These are phyloP conservation scores for Heterotis niloticus DNA, from an alignment of 2,113 vertebrate species.

Conservation along the genomic window DNA sequence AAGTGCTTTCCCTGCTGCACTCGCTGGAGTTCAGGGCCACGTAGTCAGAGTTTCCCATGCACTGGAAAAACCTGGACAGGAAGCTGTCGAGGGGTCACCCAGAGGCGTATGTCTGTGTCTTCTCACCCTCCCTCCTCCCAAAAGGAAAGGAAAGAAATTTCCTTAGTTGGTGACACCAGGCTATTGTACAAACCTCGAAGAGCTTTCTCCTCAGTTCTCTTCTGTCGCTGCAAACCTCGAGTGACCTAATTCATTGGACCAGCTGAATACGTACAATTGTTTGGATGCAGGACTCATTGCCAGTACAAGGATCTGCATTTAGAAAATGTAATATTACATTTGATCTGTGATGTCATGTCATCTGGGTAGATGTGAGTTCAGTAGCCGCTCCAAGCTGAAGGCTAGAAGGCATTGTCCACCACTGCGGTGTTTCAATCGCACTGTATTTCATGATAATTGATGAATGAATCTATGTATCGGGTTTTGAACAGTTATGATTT, in stretches of 20 bases:
- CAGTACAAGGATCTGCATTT: too few species aligned
- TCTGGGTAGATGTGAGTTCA: too few species aligned
- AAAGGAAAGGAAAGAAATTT: neutral
- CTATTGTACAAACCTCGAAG: neutral
- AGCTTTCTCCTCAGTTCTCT: neutral
- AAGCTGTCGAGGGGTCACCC: neutral
- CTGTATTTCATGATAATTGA: too few species aligned
- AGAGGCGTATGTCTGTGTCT: neutral
- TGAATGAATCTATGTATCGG: too few species aligned
- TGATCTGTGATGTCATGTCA: too few species aligned
- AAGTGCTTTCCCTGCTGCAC: neutral
- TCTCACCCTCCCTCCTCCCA: neutral
- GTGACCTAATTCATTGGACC: neutral
- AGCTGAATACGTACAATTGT: too few species aligned
- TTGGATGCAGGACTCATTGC: neutral
- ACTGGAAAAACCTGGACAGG: slow-evolving; percentile 14
- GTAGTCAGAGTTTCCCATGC: neutral
- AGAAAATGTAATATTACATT: too few species aligned
- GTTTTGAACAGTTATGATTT: too few species aligned
- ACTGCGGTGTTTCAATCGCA: too few species aligned
- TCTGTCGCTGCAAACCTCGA: neutral
- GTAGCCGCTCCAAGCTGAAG: too few species aligned
- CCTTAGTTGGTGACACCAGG: neutral
- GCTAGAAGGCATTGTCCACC: too few species aligned
- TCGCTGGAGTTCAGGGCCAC: neutral